These are phyloP conservation scores for Scaptomyza pallida DNA, from an alignment of 1,140 invertebrate species.

Conservation along the genomic window DNA sequence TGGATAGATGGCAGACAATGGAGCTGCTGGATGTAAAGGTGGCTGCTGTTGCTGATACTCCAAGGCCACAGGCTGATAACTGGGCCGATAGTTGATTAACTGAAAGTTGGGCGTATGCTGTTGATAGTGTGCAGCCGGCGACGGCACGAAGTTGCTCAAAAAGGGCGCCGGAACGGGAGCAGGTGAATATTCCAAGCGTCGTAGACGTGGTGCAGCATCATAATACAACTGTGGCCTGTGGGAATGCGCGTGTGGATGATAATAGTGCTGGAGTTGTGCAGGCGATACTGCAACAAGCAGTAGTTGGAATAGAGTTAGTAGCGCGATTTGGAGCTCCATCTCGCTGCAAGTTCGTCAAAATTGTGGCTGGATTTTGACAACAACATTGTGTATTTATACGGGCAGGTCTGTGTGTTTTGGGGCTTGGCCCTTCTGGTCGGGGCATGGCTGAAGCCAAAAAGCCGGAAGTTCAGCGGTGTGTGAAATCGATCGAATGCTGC, in stretches of 20 bases:
- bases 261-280: constrained; percentile 31
- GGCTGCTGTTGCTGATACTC: constrained; percentile 64
- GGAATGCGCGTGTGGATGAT: constrained; percentile 16
- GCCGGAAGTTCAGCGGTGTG: constrained; percentile 78
- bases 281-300: constrained; percentile 2
- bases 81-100: constrained; percentile 60
- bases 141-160: constrained; percentile 32
- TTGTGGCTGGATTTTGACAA: constrained; percentile 79
- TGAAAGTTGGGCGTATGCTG: constrained; percentile 67
- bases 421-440: constrained; percentile 53
- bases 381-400: constrained; percentile 74
- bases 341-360: constrained; percentile 69
- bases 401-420: constrained; percentile 21
- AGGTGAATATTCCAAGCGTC: constrained; percentile 55
- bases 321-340: constrained; percentile 52
- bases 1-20: constrained; percentile 37
- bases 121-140: constrained; percentile 47
- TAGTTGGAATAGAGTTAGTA: constrained; percentile 17
- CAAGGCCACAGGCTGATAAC: constrained; percentile 52
- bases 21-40: constrained; percentile 2
- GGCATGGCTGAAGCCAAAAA: constrained; percentile 15
- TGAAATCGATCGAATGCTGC: constrained; percentile 72
- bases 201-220: constrained; percentile 52
- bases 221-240: constrained; percentile 48
- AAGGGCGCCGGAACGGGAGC: constrained; percentile 20